Base-by-base conservation (phyloP, 2,113 vertebrate species). In the Hippocampus guttulatus region DNA sequence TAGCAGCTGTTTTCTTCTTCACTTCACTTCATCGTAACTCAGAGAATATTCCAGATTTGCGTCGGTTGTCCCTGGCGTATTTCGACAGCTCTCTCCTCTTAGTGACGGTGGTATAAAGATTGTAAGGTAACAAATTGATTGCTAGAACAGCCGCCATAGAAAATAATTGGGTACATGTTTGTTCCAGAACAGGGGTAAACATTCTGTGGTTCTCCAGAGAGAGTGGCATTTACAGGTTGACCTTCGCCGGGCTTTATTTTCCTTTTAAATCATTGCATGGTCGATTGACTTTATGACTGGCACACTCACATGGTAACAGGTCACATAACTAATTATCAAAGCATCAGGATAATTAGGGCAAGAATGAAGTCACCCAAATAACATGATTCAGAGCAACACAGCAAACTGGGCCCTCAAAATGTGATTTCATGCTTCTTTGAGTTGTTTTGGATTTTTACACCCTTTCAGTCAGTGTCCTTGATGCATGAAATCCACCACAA, bases 231-330 rank as follows among this genome's bases (percentile, higher is more conserved):
- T 55, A 45, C 74, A 67, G 73, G 67, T 71, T 76, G 74, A 69
- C 76, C 66, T 78, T 52, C 77, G 74, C 63, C 78, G 65, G 27
- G 72, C 77, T 84, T 84, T 70, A 33, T 38, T 63, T 40, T 41
- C 18, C 7, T 68, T 71, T 69, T 75, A 73, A 81, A 81, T 76
- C 70, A 65, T 69, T 64, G 16, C 18, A 20, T 33, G 4, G 60
- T 67, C 69, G 60, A 77, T 67, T 81, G 40, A 71, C 72, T 27
- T 69, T 21, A 33, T 67, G 52, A 65, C 64, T 30, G 57, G 72
- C 52, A 64, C 80, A 74, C 81, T 40, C 16, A 8, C 84, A 81
- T 82, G 72, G 87, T 84, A 87, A 91, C 89, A 81, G 82, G 61
- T 63, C 61, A 41, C 61, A n/a, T 63, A 38, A 5, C 18, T 38